phyloP scores from a whole-genome alignment of 2,888 invertebrate species.

The Caenorhabditis wallacei region DNA sequence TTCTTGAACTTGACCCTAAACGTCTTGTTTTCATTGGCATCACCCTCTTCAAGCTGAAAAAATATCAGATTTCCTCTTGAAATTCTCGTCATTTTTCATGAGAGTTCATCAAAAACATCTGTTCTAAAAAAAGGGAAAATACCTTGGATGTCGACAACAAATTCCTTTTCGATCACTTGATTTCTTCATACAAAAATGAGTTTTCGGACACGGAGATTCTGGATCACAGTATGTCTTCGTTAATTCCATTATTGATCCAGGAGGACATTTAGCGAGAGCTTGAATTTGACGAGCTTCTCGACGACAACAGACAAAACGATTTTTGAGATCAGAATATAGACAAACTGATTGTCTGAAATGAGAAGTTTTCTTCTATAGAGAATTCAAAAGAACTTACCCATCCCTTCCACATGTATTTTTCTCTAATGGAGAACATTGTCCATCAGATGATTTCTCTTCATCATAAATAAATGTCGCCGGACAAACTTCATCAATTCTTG shows the following conservation, averaged over 20 bases:
- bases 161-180: slow-evolving; percentile 69
- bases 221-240: slow-evolving; percentile 63
- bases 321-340: slow-evolving; percentile 72
- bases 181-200: slow-evolving; percentile 71
- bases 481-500: slow-evolving; percentile 71
- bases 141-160: slow-evolving; percentile 70
- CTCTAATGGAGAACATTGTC: slow-evolving; percentile 75
- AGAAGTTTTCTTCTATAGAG: background rate
- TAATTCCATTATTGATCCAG: slow-evolving; percentile 60
- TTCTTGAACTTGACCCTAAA: slow-evolving; percentile 5
- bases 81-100: slow-evolving; percentile 4
- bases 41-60: slow-evolving; percentile 51
- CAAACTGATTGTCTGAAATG: slow-evolving; percentile 69
- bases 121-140: slow-evolving; percentile 9
- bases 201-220: slow-evolving; percentile 65
- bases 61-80: background rate
- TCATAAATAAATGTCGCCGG: slow-evolving; percentile 77
- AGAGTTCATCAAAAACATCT: background rate
- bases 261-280: slow-evolving; percentile 64
- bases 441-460: slow-evolving; percentile 66
- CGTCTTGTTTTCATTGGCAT: slow-evolving; percentile 28
- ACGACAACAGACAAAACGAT: slow-evolving; percentile 79
- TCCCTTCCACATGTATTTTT: slow-evolving; percentile 62
- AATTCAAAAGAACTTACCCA: slow-evolving; percentile 54
- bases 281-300: slow-evolving; percentile 69